Percentiles rank a stretch among this genome's conserved stretches.
These are phyloP conservation scores for Sebastes ruberrimus DNA, from an alignment of 2,797 vertebrate species.

Conservation along the genomic window DNA sequence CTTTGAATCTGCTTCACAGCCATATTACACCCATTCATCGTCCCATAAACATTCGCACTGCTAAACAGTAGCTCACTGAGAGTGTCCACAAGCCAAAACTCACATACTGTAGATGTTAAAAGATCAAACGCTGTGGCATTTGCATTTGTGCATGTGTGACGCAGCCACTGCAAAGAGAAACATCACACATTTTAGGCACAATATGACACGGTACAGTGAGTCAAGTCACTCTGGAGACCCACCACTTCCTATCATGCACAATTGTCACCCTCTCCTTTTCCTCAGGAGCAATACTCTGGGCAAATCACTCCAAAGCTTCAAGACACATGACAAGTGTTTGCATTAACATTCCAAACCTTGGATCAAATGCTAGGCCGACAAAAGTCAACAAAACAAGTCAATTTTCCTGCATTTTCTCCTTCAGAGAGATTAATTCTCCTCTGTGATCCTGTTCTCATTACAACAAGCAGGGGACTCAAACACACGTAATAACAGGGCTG, in stretches of 20 bases:
- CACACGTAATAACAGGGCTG: constrained; percentile 70
- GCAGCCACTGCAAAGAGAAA: not conserved
- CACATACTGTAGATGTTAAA: constrained; percentile 18
- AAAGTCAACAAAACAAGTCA: constrained; percentile 40
- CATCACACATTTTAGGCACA: not conserved
- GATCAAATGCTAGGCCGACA: constrained; percentile 3
- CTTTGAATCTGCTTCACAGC: constrained; percentile 80
- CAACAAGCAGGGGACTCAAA: constrained; percentile 70
- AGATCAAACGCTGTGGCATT: constrained; percentile 23
- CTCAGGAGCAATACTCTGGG: not conserved
- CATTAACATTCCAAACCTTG: constrained; percentile 12
- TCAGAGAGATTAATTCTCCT: constrained; percentile 70
- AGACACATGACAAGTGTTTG: not conserved
- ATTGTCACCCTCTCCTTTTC: not conserved
- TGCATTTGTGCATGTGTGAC: not conserved
- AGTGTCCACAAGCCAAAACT: constrained; percentile 56
- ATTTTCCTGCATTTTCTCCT: constrained; percentile 38
- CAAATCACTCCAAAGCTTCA: not conserved
- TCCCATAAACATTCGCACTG: constrained; percentile 62
- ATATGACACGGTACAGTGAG: not conserved
- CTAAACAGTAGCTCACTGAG: constrained; percentile 54
- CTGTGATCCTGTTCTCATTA: constrained; percentile 75
- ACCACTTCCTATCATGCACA: not conserved
- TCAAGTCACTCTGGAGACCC: not conserved
- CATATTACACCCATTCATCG: constrained; percentile 68